Percentiles rank a stretch among this genome's conserved stretches.
Conservation (phyloP, 2,797 vertebrate genomes). For the Mormyrops boulengeri region DNA sequence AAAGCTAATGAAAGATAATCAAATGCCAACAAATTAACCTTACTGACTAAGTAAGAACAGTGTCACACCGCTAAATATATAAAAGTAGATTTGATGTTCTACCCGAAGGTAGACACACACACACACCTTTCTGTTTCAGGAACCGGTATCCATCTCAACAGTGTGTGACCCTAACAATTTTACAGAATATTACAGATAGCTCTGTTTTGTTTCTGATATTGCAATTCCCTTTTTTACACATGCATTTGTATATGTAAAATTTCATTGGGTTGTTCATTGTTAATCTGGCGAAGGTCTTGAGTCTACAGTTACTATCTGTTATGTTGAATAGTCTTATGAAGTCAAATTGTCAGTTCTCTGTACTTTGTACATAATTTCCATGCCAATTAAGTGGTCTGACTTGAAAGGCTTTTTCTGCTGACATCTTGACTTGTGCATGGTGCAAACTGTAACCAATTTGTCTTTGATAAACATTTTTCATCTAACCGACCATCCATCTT, state of each 20-base stretch:
- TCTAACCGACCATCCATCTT: background rate
- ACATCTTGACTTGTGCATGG: background rate
- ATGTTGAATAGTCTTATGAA: background rate
- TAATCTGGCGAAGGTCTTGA: background rate
- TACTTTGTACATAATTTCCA: background rate
- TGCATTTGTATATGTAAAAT: background rate
- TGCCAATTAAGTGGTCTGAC: background rate
- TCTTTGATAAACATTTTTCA: background rate
- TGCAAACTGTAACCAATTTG: background rate
- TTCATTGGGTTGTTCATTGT: background rate
- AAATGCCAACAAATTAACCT: conserved; percentile 15
- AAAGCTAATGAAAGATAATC: conserved; percentile 12
- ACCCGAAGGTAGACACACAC: background rate
- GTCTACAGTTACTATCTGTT: background rate
- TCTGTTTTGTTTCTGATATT: background rate
- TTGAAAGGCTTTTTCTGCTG: background rate
- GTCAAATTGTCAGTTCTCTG: background rate
- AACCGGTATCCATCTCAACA: background rate
- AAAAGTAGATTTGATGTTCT: background rate
- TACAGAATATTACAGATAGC: background rate
- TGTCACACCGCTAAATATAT: background rate
- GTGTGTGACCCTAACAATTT: background rate
- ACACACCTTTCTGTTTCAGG: background rate
- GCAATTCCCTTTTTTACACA: background rate
- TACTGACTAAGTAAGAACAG: background rate